Base-by-base conservation (phyloP, 2,113 vertebrate genomes). In the Dicrurus megarhynchus region DNA sequence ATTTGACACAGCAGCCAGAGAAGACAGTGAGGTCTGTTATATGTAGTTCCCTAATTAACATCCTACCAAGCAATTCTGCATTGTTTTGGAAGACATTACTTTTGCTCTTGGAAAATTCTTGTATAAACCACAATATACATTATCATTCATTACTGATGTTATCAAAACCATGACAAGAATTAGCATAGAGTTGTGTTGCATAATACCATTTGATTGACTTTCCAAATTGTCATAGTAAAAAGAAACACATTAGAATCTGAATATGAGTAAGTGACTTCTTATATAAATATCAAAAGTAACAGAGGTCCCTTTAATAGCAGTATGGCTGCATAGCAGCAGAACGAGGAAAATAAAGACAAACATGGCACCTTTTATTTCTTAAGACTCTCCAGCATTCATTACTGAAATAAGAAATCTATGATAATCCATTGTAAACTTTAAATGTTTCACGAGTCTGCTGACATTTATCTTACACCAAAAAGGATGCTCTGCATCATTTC, bases 271-370 rank as follows among this genome's bases (percentile, higher is more conserved):
- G 60, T 15, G 24, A 59, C 35, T 65, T 78, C 65, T 85, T 78
- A 82, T 30, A 87, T 47, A 87, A 95, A 94, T 74, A 53, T 15
- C 53, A 75, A 56, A 82, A 91, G 68, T 63, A 65, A 47, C 27
- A 78, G 49, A 67, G 77, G 85, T 35, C 69, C 77, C 87, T 87
- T 93, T 94, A 89, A 97, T 17, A 61, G 60, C 84, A 87, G 63
- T 13, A 87, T 61, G 85, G 59, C 91, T 84, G 80, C 95, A 94
- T 8, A 95, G 97, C 94, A 95, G 90, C 68, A 93, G 65, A 91
- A 57, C 18, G 41, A 57, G 61, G 52, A 69, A 92, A 89, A 77
- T 49, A 56, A 30, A 77, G 61, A 70, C 57, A 92, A 70, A 77
- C 46, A 74, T 33, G 44, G 79, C 56, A 76, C 61, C 85, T 79